Percentiles rank a stretch among this genome's conserved stretches.
Evolutionary conservation across 2,888 invertebrate species (phyloP).

Genomic region (Choreutis nemorana): DNA sequence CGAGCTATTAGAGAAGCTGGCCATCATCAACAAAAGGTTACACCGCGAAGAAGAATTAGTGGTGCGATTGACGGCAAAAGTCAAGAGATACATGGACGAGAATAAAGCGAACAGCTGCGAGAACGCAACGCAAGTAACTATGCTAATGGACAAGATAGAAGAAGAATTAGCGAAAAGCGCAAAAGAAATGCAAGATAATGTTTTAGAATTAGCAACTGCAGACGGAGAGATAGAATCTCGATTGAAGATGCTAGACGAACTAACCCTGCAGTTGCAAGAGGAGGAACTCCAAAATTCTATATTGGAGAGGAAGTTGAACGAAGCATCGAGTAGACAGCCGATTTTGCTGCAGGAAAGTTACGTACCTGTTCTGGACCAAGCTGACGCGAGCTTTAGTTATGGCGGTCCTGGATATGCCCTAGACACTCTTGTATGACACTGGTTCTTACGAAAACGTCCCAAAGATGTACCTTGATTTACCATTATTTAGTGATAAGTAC

Average conservation of each 20-base stretch:
- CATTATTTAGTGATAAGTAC: conserved; percentile 20
- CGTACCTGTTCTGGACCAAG: conserved; percentile 49
- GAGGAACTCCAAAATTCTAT: conserved; percentile 56
- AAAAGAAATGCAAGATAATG: conserved; percentile 62
- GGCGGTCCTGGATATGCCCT: conserved; percentile 35
- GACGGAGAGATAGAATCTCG: conserved; percentile 62
- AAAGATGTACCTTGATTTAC: conserved; percentile 33
- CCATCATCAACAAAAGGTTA: conserved; percentile 75
- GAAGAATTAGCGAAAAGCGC: conserved; percentile 54
- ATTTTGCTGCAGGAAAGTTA: conserved; percentile 53
- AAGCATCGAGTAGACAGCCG: conserved; percentile 51
- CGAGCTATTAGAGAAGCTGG: conserved; percentile 76
- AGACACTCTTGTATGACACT: conserved; percentile 58
- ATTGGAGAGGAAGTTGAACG: conserved; percentile 52
- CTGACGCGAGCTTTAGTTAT: conserved; percentile 19
- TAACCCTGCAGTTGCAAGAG: conserved; percentile 61
- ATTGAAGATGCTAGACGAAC: conserved; percentile 58
- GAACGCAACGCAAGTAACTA: conserved; percentile 52
- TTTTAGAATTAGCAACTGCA: conserved; percentile 51
- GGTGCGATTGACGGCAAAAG: conserved; percentile 71
- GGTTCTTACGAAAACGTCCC: conserved; percentile 20
- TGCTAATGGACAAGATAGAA: conserved; percentile 59
- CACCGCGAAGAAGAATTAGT: conserved; percentile 78
- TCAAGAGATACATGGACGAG: conserved; percentile 66
- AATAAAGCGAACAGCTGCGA: conserved; percentile 57